Base-by-base conservation (phyloP, 1,140 invertebrate genomes). In the Manduca sexta region DNA sequence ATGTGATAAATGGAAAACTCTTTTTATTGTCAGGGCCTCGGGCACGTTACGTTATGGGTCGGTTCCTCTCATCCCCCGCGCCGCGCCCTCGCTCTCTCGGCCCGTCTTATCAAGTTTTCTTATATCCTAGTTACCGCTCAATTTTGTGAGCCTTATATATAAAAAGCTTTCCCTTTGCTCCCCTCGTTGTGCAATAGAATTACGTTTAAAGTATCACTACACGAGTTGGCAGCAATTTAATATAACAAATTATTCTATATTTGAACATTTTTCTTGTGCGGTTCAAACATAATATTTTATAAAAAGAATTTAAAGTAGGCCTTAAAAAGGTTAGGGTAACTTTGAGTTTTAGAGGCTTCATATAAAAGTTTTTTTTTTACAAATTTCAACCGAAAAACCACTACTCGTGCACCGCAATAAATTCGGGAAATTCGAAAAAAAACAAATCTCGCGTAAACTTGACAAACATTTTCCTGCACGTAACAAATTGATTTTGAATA, bases 1-100 rank as follows among this genome's bases (percentile, higher is more conserved):
- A 85, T 79, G 80, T 85, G 78, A 85, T 85, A 84, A 84, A 85
- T 85, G 76, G 69, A 69, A 72, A 71, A 81, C 70, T 83, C 77
- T 75, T 78, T 84, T 82, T 85, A 77, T 72, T 83, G 79, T 78
- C 58, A 65, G 50, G 63, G 65, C 61, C 67, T 59, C 61, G 68
- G 69, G 47, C 71, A 64, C 60, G 64, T 77, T 77, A 67, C 65
- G 69, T 79, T 72, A 73, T 69, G 66, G 71, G 67, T 62, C 68
- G 68, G 52, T 51, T 65, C 45, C 56, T 61, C 52, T 40, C 48
- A 35, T 56, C 62, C 56, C 64, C 49, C 52, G n/a, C n/a, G n/a
- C 52, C 64, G 62, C 65, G 57, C 62, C 60, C 57, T 69, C 56
- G 47, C 58, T 62, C 55, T 61, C 54, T 52, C 56, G 45, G 53